phyloP scores from a whole-genome alignment of 2,797 vertebrate genomes.

The Sitta carolinensis region DNA sequence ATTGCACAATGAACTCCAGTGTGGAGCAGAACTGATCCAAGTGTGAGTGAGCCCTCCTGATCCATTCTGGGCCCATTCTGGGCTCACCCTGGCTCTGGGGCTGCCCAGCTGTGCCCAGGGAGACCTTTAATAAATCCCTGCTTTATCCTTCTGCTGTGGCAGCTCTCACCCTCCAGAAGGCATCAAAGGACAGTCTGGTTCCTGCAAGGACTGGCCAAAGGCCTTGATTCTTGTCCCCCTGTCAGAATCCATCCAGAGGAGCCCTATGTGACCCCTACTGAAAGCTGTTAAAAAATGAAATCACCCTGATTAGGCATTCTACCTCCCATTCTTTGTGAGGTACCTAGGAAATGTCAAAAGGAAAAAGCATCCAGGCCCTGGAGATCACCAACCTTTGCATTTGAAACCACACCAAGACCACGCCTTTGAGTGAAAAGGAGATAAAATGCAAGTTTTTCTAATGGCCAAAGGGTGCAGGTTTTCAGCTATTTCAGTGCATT shows the following conservation, averaged over 20 bases:
- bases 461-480: neutral
- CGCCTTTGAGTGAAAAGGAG: neutral
- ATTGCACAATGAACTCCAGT: no score
- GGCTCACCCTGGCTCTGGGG: no score
- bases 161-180: no score
- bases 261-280: rapidly evolving
- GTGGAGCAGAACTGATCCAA: no score
- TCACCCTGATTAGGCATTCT: neutral
- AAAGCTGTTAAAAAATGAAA: neutral
- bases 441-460: neutral
- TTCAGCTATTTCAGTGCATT: neutral
- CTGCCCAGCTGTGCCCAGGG: no score
- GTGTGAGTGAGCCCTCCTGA: no score
- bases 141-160: no score
- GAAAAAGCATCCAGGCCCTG: neutral
- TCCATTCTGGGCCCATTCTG: no score
- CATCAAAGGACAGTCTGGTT: neutral
- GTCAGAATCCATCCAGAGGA: neutral
- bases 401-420: neutral
- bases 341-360: neutral
- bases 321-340: neutral
- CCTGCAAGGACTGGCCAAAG: neutral
- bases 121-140: no score
- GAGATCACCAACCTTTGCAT: neutral
- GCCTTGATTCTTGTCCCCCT: neutral